A percentile compares a stretch with the other conserved stretches of the same genome.
These are phyloP conservation scores for Oenanthe oenanthe DNA, from an alignment of 2,113 vertebrate species.

Conservation along the genomic window DNA sequence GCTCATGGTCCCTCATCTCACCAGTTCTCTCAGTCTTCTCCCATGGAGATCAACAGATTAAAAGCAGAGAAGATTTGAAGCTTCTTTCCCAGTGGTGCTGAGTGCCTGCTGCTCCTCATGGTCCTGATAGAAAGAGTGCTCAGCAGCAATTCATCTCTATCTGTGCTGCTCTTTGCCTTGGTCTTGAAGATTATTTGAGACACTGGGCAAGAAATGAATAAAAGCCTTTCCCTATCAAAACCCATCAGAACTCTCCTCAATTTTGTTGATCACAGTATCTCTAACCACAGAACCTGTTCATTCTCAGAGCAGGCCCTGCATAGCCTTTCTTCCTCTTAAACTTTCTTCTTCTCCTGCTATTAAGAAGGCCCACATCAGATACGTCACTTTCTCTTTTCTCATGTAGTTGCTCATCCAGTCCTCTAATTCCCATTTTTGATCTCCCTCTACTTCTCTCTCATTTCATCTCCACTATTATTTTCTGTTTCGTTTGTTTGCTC, in stretches of 20 bases:
- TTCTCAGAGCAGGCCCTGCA: background rate
- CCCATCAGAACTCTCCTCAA: background rate
- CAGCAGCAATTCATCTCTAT: background rate
- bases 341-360: background rate
- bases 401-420: background rate
- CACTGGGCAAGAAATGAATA: background rate
- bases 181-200: background rate
- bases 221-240: background rate
- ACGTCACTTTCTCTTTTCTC: background rate
- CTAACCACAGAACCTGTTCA: background rate
- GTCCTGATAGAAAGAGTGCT: background rate
- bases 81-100: background rate
- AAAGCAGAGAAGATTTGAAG: background rate
- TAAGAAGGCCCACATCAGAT: background rate
- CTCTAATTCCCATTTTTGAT: background rate
- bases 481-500: background rate
- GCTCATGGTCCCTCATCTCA: background rate
- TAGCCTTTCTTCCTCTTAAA: background rate
- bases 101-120: background rate
- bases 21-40: background rate
- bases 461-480: background rate
- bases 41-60: background rate
- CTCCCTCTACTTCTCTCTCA: background rate
- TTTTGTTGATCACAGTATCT: background rate
- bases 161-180: background rate